These are phyloP conservation scores for Aphelenchoides avenae DNA, from an alignment of 1,140 invertebrate genomes.

Conservation along the genomic window DNA sequence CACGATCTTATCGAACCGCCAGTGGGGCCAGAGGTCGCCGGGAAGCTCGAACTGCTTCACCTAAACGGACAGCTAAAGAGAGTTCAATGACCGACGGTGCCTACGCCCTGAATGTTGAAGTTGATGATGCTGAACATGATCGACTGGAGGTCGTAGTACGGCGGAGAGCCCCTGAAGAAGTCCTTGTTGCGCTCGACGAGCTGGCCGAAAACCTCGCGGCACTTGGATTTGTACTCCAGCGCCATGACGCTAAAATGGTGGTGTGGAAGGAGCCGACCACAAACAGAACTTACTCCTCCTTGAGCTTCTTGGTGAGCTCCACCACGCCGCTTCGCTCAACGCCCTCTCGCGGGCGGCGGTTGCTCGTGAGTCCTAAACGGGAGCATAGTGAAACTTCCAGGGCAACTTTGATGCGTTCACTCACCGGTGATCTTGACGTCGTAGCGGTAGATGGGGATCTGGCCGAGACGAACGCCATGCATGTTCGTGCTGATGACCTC, in stretches of 20 bases:
- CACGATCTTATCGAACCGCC: neutral
- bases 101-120: neutral
- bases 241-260: conserved; percentile 8
- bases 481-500: conserved; percentile 7
- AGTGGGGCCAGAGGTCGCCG: neutral
- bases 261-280: neutral
- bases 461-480: conserved; percentile 1
- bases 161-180: neutral
- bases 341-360: too few relatives aligned
- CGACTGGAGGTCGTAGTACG: conserved; percentile 19
- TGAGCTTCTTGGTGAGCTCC: conserved; percentile 9
- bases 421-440: conserved; percentile 4
- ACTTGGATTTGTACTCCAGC: conserved; percentile 5
- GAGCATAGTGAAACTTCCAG: too few relatives aligned
- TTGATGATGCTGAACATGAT: conserved; percentile 7
- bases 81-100: too few relatives aligned
- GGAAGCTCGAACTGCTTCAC: neutral
- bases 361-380: too few relatives aligned
- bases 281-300: conserved; percentile 8
- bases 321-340: too few relatives aligned
- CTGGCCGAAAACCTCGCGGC: conserved; percentile 13
- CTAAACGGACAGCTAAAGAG: too few relatives aligned
- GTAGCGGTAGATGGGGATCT: conserved; percentile 12
- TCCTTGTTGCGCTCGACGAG: neutral
- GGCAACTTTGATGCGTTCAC: too few relatives aligned